Conservation (phyloP, 1,140 invertebrate genomes). For the Leptinotarsa texana region DNA sequence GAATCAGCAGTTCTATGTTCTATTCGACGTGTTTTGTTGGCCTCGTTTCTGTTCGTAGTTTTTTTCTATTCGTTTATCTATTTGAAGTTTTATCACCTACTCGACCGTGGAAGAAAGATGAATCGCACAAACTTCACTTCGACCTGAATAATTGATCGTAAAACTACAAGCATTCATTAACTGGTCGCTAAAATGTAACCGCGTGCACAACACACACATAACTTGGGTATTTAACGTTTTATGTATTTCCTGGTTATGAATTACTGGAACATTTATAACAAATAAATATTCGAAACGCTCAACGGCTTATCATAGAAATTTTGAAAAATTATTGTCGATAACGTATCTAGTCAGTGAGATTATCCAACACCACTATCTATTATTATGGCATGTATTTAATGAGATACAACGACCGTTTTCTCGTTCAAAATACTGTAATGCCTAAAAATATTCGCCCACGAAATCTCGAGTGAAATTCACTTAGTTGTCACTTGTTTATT, state of each 20-base stretch:
- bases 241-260: not conserved
- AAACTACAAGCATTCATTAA: no score
- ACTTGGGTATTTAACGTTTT: not conserved
- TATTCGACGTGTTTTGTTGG: no score
- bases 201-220: not conserved
- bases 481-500: constrained; percentile 14
- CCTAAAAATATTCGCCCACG: constrained; percentile 16
- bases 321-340: constrained; percentile 1
- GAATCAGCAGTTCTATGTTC: no score
- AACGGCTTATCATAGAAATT: constrained; percentile 5
- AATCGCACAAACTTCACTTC: no score
- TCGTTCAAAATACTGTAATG: constrained; percentile 1
- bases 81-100: no score
- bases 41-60: no score
- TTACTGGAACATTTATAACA: constrained; percentile 1
- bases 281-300: constrained; percentile 12
- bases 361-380: not conserved
- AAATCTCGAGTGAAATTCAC: constrained; percentile 10
- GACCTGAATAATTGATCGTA: no score
- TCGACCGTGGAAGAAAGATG: no score
- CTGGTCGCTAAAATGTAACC: no score
- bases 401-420: constrained; percentile 4
- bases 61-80: no score
- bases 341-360: not conserved
- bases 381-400: constrained; percentile 4